Conservation (phyloP, 2,797 vertebrate species). For the Hippocampus kuda region DNA sequence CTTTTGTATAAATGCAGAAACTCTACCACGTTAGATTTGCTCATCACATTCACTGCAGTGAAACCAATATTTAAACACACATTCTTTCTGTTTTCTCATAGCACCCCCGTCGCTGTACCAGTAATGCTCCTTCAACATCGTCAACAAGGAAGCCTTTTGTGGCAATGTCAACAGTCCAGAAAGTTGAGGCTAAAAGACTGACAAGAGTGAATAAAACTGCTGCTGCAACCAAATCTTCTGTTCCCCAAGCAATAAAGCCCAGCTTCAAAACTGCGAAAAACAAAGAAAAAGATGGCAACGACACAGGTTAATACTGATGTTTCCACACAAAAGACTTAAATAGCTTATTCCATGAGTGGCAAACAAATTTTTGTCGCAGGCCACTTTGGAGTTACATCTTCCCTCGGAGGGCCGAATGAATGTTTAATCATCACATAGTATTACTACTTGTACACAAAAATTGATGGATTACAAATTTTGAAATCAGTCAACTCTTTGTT, state of each 20-base stretch:
- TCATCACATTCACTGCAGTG: background rate
- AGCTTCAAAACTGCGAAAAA: slow-evolving; percentile 18
- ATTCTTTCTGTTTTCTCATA: slow-evolving; percentile 5
- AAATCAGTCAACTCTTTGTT: no score
- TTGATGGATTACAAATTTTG: no score
- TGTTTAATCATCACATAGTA: no score
- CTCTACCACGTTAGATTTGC: background rate
- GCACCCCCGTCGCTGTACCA: slow-evolving; percentile 10
- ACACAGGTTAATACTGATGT: slow-evolving; percentile 26
- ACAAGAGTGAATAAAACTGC: slow-evolving; percentile 16
- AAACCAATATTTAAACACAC: background rate
- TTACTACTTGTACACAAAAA: no score
- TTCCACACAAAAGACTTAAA: no score
- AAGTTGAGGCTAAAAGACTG: slow-evolving; percentile 9
- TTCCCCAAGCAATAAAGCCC: slow-evolving; percentile 7
- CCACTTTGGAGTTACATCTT: no score
- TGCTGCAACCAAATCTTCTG: slow-evolving; percentile 7
- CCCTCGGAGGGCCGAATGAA: no score
- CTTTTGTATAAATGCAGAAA: background rate
- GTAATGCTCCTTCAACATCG: slow-evolving; percentile 10
- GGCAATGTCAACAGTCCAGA: slow-evolving; percentile 23
- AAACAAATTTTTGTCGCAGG: no score
- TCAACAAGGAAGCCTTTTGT: slow-evolving; percentile 29
- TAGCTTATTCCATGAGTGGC: no score
- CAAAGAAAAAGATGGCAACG: slow-evolving; percentile 8